Conservation (phyloP, 2,113 vertebrate genomes). For the Leptocoma aspasia region DNA sequence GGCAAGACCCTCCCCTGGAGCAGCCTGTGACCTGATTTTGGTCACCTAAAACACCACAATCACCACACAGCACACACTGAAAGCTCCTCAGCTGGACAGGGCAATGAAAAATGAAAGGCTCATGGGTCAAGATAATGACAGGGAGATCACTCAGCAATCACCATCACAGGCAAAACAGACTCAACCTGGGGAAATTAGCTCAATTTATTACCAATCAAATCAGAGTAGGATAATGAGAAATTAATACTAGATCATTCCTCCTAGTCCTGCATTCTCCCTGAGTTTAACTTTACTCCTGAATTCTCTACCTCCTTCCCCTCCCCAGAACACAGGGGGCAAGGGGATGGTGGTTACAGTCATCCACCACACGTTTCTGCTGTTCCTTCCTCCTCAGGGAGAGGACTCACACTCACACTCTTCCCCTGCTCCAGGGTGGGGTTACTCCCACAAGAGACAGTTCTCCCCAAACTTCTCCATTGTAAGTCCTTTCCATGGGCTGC, state of each 20-base stretch:
- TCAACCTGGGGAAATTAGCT: not conserved
- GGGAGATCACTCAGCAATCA: not conserved
- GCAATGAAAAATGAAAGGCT: not conserved
- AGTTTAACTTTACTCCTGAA: not conserved
- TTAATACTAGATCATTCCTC: not conserved
- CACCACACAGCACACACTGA: not conserved
- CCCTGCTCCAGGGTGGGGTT: fast-evolving
- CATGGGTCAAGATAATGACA: not conserved
- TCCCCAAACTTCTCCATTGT: not conserved
- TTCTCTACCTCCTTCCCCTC: not conserved
- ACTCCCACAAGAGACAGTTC: not conserved
- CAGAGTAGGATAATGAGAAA: not conserved
- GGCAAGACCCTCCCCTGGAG: not conserved
- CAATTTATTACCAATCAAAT: not conserved
- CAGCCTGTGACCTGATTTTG: not conserved
- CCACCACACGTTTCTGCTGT: fast-evolving
- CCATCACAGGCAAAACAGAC: not conserved
- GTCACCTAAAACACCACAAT: not conserved
- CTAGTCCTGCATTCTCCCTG: not conserved
- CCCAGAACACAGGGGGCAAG: not conserved
- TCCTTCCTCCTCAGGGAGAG: not conserved
- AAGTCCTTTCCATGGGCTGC: not conserved
- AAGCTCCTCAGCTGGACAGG: not conserved
- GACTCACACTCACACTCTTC: not conserved
- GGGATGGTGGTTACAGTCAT: not conserved